Conservation (phyloP, 2,797 vertebrate species). For the Kryptopterus vitreolus region DNA sequence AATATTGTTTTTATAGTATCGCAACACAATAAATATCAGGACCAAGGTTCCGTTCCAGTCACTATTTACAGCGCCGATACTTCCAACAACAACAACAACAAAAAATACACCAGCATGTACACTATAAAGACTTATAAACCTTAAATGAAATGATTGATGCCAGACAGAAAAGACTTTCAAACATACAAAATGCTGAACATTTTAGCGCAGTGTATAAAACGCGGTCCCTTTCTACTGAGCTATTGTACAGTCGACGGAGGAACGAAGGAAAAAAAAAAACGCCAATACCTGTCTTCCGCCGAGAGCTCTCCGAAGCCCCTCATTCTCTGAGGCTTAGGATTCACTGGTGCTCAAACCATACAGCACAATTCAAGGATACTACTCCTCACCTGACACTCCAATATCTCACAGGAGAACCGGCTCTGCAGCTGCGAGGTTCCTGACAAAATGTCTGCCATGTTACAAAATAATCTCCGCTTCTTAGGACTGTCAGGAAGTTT, state of each 20-base stretch:
- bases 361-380: constrained; percentile 5
- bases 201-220: background rate
- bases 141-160: background rate
- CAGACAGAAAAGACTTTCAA: background rate
- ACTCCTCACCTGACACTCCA: constrained; percentile 20
- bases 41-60: constrained; percentile 2
- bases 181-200: background rate
- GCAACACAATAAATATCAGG: constrained; percentile 17
- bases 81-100: too few species aligned
- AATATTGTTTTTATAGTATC: constrained; percentile 8
- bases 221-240: background rate
- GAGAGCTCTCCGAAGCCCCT: constrained; percentile 5
- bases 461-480: constrained; percentile 32
- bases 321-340: constrained; percentile 26
- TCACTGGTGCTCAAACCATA: constrained; percentile 28
- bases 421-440: background rate
- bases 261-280: background rate
- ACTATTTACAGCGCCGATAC: constrained; percentile 1
- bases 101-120: background rate
- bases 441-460: constrained; percentile 44
- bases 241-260: too few species aligned
- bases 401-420: constrained; percentile 8
- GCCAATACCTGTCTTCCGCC: background rate
- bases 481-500: constrained; percentile 14
- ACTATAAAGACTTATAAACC: background rate